Base-by-base conservation (phyloP, 2,113 vertebrate genomes). In the Chloropsis hardwickii region DNA sequence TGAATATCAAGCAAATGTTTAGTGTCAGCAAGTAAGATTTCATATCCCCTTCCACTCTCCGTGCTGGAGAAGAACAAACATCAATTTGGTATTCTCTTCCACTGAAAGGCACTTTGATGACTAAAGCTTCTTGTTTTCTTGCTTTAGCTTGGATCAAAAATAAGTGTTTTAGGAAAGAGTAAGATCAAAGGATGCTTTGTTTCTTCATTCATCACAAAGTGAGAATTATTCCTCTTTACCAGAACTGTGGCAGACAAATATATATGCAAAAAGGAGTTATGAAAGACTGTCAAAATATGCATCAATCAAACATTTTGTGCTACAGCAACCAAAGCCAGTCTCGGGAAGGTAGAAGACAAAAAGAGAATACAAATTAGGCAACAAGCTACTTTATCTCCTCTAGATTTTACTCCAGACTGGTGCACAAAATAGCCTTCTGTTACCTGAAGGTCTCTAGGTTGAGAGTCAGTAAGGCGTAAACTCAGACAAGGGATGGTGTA, bases 151-250 rank as follows among this genome's bases (percentile, higher is more conserved):
- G 69, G 35, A 93, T 97, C 31, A 93, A 81, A 91, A 92, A 11
- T n/a, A 40, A 66, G 20, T 67, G 44, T 14, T 90, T 82, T 81
- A 90, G 51, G 60, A 64, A 90, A 51, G 64, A 83, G 33, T 47
- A 83, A 83, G 79, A 96, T 95, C 71, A 96, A 94, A 97, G 65
- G 37, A 50, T 66, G 54, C 29, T 80, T 86, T 93, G 42, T 56
- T 86, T 94, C 88, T 85, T 87, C 45, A 29, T 83, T 94, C 67
- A 53, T 88, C 40, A 45, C n/a, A 62, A 76, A 85, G 28, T 56
- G 25, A 45, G 56, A 86, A 69, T 86, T 60, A 48, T 28, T 93
- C 48, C 31, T 90, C 56, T 88, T 90, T 84, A 60, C 60, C 60
- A 88, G 67, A 92, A 77, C 20, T 40, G 27, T 51, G 57, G 51